phyloP scores from a whole-genome alignment of 2,888 invertebrate genomes.

The Stenotaenia linearis region DNA sequence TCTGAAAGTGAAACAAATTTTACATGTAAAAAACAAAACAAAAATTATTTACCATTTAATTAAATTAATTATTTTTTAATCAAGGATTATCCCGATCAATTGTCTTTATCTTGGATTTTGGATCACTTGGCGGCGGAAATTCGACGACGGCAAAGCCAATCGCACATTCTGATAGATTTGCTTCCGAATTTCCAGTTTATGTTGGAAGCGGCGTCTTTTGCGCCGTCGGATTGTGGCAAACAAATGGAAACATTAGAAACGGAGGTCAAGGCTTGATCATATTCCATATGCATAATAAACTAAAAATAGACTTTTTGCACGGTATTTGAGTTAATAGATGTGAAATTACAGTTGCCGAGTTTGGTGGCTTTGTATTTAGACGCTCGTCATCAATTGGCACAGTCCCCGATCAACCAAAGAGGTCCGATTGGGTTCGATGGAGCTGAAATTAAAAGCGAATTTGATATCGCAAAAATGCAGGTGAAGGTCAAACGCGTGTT shows the following conservation, averaged over 20 bases:
- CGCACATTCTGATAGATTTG: neutral
- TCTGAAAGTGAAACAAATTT: neutral
- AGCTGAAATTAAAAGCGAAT: neutral
- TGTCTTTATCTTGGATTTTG: constrained; percentile 1
- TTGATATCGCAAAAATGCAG: neutral
- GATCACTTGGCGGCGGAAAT: constrained; percentile 9
- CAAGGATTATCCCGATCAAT: constrained; percentile 10
- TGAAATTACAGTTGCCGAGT: neutral
- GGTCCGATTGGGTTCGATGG: neutral
- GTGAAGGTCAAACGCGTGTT: no score
- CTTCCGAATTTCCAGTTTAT: constrained; percentile 17
- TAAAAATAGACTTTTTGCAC: neutral
- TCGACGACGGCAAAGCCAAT: neutral
- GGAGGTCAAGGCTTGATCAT: no score
- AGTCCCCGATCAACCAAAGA: neutral
- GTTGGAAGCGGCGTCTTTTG: neutral
- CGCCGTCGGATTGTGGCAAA: neutral
- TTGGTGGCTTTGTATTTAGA: neutral
- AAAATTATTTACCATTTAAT: neutral
- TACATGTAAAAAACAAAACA: neutral
- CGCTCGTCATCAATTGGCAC: neutral
- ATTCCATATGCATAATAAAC: no score
- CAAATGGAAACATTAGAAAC: neutral
- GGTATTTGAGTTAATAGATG: neutral
- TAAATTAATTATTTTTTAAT: neutral